A percentile compares a stretch with the other conserved stretches of the same genome.
Evolutionary conservation across 2,797 vertebrate species (phyloP).

Genomic region (Rhabdophis nuchalis): DNA sequence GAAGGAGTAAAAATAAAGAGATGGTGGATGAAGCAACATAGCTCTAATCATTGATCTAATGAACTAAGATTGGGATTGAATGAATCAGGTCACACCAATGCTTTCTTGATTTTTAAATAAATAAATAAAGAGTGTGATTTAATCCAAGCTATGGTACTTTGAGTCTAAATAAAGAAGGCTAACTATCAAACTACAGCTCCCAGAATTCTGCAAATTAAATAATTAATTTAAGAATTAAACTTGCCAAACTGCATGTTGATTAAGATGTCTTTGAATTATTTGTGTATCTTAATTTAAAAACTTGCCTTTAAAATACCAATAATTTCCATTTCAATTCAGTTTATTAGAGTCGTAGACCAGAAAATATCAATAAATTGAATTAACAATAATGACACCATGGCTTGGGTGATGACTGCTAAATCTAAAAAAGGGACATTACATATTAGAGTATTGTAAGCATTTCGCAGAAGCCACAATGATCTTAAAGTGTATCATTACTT

Average conservation of each 20-base stretch:
- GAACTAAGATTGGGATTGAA: neutral
- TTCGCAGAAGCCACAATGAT: neutral
- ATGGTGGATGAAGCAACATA: neutral
- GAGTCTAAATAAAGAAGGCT: neutral
- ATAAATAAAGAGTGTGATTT: neutral
- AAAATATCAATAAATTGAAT: neutral
- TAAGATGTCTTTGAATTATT: neutral
- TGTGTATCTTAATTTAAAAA: neutral
- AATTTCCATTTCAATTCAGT: neutral
- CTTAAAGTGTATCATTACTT: neutral
- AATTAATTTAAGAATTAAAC: neutral
- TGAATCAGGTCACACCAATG: neutral
- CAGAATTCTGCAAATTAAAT: neutral
- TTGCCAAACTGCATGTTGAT: neutral
- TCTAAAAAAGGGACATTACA: neutral
- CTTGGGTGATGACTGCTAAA: neutral
- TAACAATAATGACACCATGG: neutral
- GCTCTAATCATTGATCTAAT: neutral
- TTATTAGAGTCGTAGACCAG: too few relatives aligned
- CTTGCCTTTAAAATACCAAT: neutral
- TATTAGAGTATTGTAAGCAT: neutral
- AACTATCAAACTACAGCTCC: neutral
- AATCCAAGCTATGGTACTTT: neutral
- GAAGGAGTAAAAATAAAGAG: neutral
- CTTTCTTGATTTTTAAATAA: neutral